A percentile compares a stretch with the other conserved stretches of the same genome.
Evolutionary conservation across 2,797 vertebrate genomes (phyloP).

Genomic region (Falco naumanni): DNA sequence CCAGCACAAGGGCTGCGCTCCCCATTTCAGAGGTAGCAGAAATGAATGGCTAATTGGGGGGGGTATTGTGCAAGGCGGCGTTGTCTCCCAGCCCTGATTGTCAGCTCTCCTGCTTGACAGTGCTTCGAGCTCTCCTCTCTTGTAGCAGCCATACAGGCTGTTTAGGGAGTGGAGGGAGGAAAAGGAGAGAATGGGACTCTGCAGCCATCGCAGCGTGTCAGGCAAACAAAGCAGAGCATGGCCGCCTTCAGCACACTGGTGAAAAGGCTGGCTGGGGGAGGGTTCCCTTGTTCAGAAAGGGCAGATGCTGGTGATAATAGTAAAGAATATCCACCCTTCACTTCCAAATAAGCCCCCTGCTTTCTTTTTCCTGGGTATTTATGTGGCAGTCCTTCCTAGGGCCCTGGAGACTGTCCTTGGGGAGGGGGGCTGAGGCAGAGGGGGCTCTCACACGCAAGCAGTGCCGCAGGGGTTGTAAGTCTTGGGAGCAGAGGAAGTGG

Average conservation of each 20-base stretch:
- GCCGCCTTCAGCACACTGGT: not conserved
- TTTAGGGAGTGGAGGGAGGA: not conserved
- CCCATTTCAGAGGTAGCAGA: constrained; percentile 45
- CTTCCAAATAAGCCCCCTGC: not conserved
- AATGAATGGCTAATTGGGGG: constrained; percentile 70
- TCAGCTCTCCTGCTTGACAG: not conserved
- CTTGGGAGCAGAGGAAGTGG: not conserved
- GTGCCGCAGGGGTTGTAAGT: not conserved
- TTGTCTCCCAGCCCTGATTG: constrained; percentile 43
- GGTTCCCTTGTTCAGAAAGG: not conserved
- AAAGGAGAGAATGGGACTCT: not conserved
- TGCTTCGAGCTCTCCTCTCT: not conserved
- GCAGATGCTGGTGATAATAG: not conserved
- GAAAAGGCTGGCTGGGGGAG: constrained; percentile 17
- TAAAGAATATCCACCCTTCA: not conserved
- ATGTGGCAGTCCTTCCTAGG: not conserved
- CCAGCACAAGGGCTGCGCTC: constrained; percentile 57
- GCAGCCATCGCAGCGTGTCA: not conserved
- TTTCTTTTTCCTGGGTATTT: not conserved
- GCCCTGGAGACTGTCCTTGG: not conserved
- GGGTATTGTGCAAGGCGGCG: constrained; percentile 34
- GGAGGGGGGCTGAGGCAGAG: not conserved
- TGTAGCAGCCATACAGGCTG: not conserved
- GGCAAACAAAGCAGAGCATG: constrained; percentile 42
- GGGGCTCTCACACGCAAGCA: not conserved